phyloP scores from a whole-genome alignment of 2,113 vertebrate species.

The Puffinus mauretanicus region DNA sequence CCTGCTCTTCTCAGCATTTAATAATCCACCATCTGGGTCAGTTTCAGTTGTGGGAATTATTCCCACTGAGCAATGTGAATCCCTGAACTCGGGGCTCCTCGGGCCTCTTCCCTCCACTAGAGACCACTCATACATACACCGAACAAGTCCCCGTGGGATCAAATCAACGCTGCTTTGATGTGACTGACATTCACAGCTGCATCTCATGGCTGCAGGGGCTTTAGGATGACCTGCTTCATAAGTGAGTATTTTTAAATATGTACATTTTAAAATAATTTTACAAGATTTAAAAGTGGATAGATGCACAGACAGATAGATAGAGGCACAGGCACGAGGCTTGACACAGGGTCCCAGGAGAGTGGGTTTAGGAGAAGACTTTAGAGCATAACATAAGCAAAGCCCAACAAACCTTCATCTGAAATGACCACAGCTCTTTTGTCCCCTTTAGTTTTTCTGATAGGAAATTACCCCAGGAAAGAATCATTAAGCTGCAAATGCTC shows the following conservation, averaged over 20 bases:
- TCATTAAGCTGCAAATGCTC: not conserved
- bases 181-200: not conserved
- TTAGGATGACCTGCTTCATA: not conserved
- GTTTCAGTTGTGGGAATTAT: not conserved
- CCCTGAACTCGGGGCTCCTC: not conserved
- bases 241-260: not conserved
- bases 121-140: not conserved
- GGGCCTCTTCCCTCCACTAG: not conserved
- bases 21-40: slow-evolving; percentile 22
- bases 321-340: not conserved
- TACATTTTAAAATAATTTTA: not conserved
- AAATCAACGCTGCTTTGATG: not conserved
- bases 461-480: not conserved
- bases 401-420: not conserved
- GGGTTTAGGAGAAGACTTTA: not conserved
- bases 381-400: not conserved
- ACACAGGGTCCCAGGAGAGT: not conserved
- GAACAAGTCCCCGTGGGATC: not conserved
- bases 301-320: not conserved
- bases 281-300: not conserved
- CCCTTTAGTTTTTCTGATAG: not conserved
- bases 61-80: not conserved
- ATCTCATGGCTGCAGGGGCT: not conserved
- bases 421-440: not conserved
- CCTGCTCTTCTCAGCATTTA: not conserved